Percentiles rank a stretch among this genome's conserved stretches.
phyloP scores from a whole-genome alignment of 2,113 vertebrate species.

The Crotalus horridus region DNA sequence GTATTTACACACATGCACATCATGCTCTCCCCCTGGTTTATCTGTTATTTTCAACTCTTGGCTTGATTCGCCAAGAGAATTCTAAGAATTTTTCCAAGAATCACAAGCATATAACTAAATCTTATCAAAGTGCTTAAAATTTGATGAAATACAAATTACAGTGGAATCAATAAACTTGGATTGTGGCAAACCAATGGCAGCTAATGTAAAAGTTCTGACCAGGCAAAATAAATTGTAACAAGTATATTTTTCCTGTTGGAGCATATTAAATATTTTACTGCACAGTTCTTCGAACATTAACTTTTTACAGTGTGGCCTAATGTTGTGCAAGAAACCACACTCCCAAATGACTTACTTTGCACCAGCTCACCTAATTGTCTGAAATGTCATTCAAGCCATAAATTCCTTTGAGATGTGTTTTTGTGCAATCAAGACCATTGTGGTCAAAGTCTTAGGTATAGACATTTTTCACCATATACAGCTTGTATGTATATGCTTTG shows the following conservation, averaged over 20 bases:
- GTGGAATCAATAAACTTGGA: slow-evolving; percentile 10
- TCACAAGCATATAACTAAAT: slow-evolving; percentile 47
- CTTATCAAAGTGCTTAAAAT: slow-evolving; percentile 39
- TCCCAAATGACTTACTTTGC: slow-evolving; percentile 18
- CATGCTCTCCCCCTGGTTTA: slow-evolving; percentile 32
- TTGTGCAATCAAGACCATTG: slow-evolving; percentile 61
- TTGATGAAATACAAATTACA: slow-evolving; percentile 24
- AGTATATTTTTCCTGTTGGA: slow-evolving; percentile 18
- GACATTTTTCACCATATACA: slow-evolving; percentile 49
- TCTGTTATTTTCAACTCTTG: background rate
- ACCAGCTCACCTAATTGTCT: slow-evolving; percentile 54
- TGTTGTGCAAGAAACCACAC: slow-evolving; percentile 58
- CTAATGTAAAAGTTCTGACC: slow-evolving; percentile 37
- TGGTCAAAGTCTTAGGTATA: slow-evolving; percentile 48
- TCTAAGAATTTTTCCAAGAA: slow-evolving; percentile 30
- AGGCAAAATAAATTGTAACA: slow-evolving; percentile 34
- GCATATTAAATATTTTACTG: slow-evolving; percentile 52
- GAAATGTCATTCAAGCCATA: slow-evolving; percentile 68
- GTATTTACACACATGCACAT: slow-evolving; percentile 8
- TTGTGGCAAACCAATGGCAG: slow-evolving; percentile 31
- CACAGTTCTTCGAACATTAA: slow-evolving; percentile 40
- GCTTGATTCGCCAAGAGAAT: slow-evolving; percentile 48
- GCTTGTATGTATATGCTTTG: slow-evolving; percentile 36
- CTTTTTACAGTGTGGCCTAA: slow-evolving; percentile 49
- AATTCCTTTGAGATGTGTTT: slow-evolving; percentile 59